phyloP scores from a whole-genome alignment of 2,797 vertebrate species.

The Agapornis canus region DNA sequence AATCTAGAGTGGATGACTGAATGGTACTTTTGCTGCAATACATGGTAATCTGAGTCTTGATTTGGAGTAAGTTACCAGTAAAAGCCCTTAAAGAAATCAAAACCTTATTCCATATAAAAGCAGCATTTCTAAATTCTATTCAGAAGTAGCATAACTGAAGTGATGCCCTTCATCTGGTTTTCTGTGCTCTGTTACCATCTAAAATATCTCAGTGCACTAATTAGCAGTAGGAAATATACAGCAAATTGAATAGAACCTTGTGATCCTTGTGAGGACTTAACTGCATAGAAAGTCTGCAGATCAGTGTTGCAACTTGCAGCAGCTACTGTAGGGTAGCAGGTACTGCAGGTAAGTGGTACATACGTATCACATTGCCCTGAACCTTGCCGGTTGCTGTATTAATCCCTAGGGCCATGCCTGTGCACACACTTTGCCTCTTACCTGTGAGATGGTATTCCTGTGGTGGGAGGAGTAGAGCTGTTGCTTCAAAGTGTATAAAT shows the following conservation, averaged over 20 bases:
- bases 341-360: neutral
- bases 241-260: neutral
- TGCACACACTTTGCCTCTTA: neutral
- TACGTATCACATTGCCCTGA: neutral
- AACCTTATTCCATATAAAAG: neutral
- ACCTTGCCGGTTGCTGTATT: neutral
- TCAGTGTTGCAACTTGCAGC: neutral
- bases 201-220: neutral
- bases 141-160: neutral
- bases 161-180: neutral
- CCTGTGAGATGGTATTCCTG: neutral
- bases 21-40: neutral
- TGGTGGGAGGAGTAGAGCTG: neutral
- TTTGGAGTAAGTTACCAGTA: neutral
- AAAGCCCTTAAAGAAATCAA: neutral
- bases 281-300: neutral
- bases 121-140: neutral
- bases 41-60: neutral
- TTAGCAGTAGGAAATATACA: neutral
- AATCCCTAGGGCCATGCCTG: neutral
- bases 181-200: neutral
- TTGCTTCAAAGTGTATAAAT: neutral
- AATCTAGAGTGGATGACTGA: neutral
- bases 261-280: neutral
- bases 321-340: neutral